Evolutionary conservation across 2,113 vertebrate genomes (phyloP), one percentile per base, ranked within the genome.

Genomic region (Cepphus grylle): DNA sequence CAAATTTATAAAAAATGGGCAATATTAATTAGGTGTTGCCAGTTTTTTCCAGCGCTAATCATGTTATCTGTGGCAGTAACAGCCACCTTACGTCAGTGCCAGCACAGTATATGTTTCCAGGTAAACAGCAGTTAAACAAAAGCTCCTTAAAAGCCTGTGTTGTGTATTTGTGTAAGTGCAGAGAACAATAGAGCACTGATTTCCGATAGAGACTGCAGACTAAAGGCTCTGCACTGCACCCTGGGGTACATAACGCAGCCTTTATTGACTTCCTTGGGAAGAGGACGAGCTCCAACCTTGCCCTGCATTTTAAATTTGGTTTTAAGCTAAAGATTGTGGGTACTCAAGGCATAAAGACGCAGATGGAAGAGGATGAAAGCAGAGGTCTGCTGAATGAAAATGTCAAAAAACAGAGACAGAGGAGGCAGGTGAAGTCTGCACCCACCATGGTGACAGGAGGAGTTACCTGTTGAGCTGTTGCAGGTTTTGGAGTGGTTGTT

Each of bases 401-500:
- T 0, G 9, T 30, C 8, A 63, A 71, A 78, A 82, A 16, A 0
- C 38, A 42, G 49, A 86, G 80, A 23, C 6, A 66, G 36, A 70
- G 38, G 22, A 27, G 47, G 27, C 19, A 58, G 52, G 32, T 42
- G 4, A 42, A 66, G 79, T 3, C 21, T 47, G 70, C 62, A 59
- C 43, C 43, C 45, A 29, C 34, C 38, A 3, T 0, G 22, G 65
- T 9, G 42, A 29, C 22, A 20, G 21, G 77, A 65, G 47, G 53
- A 15, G 18, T 85, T 98, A 98, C 98, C 98, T 98, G 98, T 98
- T 14, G 91, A 22, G 50, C 6, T 90, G 94, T 98, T 42, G 32
- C 98, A 98, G 87, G 62, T 97, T 15, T 71, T 66, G 82, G 98
- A 98, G 62, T 88, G 97, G 92, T 98, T 97, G 90, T 94, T 96